A percentile compares a stretch with the other conserved stretches of the same genome.
These are phyloP conservation scores for Morbakka virulenta DNA, from an alignment of 30 jellyfish, hydroid and myxozoan genomes.

Conservation along the genomic window DNA sequence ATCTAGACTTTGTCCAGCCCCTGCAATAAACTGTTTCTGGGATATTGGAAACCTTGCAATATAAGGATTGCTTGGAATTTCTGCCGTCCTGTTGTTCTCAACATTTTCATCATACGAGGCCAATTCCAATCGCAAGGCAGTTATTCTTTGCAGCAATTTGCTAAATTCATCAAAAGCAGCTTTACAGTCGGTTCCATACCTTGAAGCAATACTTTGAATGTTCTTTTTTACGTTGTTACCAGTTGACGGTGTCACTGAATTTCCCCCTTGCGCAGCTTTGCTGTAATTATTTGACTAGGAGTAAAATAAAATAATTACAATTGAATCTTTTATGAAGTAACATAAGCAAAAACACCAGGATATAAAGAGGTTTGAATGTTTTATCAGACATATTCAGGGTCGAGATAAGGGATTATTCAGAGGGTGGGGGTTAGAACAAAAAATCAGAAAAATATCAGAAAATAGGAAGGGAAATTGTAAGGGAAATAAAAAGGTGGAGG, in stretches of 20 bases:
- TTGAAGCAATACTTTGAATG: constrained; percentile 84
- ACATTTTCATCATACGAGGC: constrained; percentile 65
- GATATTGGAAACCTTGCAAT: constrained; percentile 54
- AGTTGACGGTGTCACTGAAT: background rate
- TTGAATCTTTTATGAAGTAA: too few species aligned
- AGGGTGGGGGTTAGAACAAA: too few species aligned
- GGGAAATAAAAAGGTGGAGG: too few species aligned
- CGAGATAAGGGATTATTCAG: too few species aligned
- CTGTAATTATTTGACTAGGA: too few species aligned
- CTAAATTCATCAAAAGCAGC: constrained; percentile 87
- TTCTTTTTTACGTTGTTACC: constrained; percentile 58
- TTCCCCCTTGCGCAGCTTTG: too few species aligned
- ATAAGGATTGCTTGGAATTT: constrained; percentile 70
- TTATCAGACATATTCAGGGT: too few species aligned
- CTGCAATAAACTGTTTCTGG: constrained; percentile 4
- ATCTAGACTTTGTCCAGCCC: background rate
- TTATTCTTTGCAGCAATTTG: constrained; percentile 66
- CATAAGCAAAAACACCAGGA: too few species aligned
- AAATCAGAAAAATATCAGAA: too few species aligned
- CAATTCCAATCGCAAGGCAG: constrained; percentile 85
- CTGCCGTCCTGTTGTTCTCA: constrained; percentile 66
- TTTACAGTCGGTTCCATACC: constrained; percentile 81
- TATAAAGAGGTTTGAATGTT: too few species aligned
- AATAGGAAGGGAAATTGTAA: too few species aligned
- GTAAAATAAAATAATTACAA: too few species aligned